Conservation (phyloP, 1,140 invertebrate genomes). For the Papilio aristodemus region DNA sequence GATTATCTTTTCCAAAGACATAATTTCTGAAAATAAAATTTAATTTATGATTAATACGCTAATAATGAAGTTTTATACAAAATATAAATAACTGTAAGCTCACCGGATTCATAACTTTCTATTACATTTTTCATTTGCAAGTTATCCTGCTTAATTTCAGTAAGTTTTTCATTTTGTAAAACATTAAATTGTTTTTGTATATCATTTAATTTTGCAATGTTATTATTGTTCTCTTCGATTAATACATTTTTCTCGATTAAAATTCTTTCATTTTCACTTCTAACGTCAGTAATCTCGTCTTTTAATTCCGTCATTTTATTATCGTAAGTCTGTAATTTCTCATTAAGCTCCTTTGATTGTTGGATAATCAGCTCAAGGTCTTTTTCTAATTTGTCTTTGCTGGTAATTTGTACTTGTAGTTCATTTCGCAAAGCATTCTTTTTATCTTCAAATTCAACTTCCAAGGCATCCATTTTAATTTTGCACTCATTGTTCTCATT, state of each 20-base stretch:
- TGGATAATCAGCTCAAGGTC: slow-evolving; percentile 40
- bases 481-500: slow-evolving; percentile 48
- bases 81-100: slow-evolving; percentile 19
- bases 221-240: slow-evolving; percentile 28
- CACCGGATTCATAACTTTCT: slow-evolving; percentile 54
- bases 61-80: too few species aligned
- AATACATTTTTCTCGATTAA: slow-evolving; percentile 27
- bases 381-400: slow-evolving; percentile 37
- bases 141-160: slow-evolving; percentile 45
- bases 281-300: slow-evolving; percentile 34
- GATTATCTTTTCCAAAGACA: slow-evolving; percentile 43
- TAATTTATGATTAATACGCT: background rate
- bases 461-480: slow-evolving; percentile 43
- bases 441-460: slow-evolving; percentile 44
- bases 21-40: slow-evolving; percentile 46
- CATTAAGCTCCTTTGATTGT: slow-evolving; percentile 37
- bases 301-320: slow-evolving; percentile 38
- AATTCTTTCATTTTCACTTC: slow-evolving; percentile 30
- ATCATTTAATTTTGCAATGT: slow-evolving; percentile 26
- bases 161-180: slow-evolving; percentile 35
- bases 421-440: slow-evolving; percentile 42
- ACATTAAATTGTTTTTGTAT: slow-evolving; percentile 12
- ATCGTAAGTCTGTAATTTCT: slow-evolving; percentile 40
- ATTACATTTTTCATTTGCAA: slow-evolving; percentile 37
- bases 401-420: slow-evolving; percentile 38